These are phyloP conservation scores for Cyaniris semiargus DNA, from an alignment of 2,888 invertebrate genomes.

Conservation along the genomic window DNA sequence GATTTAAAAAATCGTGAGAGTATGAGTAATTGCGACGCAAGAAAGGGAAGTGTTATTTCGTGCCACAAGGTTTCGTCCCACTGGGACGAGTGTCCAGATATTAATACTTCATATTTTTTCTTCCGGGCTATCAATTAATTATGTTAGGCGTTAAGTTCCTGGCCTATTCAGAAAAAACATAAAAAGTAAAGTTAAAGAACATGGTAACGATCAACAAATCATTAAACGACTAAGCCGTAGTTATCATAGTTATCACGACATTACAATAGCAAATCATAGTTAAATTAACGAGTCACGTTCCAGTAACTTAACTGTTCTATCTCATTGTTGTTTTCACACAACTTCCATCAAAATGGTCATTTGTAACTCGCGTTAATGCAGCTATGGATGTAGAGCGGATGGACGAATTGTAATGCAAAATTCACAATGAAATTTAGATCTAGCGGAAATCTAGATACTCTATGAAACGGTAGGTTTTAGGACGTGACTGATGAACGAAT, in stretches of 20 bases:
- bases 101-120: too few species aligned
- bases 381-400: not conserved
- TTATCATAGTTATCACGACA: conserved; percentile 3
- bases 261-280: conserved; percentile 34
- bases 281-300: conserved; percentile 42
- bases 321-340: conserved; percentile 35
- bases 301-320: conserved; percentile 40
- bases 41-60: not conserved
- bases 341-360: conserved; percentile 25
- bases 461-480: not conserved
- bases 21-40: not conserved
- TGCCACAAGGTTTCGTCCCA: not conserved
- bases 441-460: not conserved
- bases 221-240: not conserved
- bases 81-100: too few species aligned
- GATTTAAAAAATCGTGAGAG: not conserved
- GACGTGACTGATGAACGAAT: not conserved
- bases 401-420: not conserved
- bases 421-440: not conserved
- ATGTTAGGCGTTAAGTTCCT: too few species aligned
- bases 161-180: too few species aligned
- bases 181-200: not conserved
- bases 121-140: too few species aligned
- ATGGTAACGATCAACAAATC: conserved; percentile 7
- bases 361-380: conserved; percentile 1